Conservation (phyloP, 2,888 invertebrate species). For the Onchidella celtica region DNA sequence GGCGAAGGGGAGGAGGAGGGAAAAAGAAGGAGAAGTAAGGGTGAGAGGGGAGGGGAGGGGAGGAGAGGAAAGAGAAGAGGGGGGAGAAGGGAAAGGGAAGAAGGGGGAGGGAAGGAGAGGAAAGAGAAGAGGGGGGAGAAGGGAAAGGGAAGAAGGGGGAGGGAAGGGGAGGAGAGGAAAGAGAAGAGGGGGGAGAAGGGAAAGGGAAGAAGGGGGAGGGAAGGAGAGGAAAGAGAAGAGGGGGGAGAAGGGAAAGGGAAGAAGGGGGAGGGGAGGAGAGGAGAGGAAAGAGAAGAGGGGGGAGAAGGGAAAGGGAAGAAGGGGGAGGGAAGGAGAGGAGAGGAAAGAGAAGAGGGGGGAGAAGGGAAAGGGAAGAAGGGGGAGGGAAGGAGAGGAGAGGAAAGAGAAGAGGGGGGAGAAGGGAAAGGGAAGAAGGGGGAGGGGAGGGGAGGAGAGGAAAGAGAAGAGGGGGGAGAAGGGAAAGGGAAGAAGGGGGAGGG, state of each 20-base stretch:
- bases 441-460: not conserved
- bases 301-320: not conserved
- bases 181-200: too few relatives aligned
- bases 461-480: not conserved
- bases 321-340: not conserved
- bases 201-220: too few relatives aligned
- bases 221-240: too few relatives aligned
- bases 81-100: not conserved
- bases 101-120: too few relatives aligned
- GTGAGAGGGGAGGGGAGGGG: not conserved
- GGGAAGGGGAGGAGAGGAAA: too few relatives aligned
- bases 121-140: too few relatives aligned
- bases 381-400: not conserved
- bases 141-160: too few relatives aligned
- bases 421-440: not conserved
- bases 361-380: not conserved
- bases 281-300: not conserved
- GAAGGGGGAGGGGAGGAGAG: not conserved
- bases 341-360: not conserved
- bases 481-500: not conserved
- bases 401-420: not conserved
- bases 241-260: not conserved
- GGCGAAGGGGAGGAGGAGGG: not conserved
- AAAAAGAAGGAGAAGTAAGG: too few relatives aligned
- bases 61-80: not conserved